Percentiles rank a stretch among this genome's conserved stretches.
Evolutionary conservation across 2,888 invertebrate genomes (phyloP).

Genomic region (Phyto melanocephala): DNA sequence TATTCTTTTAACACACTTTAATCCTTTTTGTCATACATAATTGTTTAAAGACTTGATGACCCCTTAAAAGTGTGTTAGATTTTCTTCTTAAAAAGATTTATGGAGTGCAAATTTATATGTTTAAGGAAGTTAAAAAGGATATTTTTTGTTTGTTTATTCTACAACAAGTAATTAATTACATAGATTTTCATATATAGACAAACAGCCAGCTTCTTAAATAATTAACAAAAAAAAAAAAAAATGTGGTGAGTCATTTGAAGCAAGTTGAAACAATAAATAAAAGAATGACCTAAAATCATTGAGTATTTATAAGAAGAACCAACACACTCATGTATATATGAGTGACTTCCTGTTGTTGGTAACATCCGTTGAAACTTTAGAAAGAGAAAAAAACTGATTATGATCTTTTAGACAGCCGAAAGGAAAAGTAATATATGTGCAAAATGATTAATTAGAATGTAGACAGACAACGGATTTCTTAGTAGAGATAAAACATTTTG

Average conservation of each 20-base stretch:
- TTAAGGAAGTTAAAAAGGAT: conserved; percentile 33
- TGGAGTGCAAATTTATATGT: conserved; percentile 53
- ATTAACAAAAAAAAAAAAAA: background rate
- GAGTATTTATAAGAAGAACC: background rate
- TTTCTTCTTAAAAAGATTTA: conserved; percentile 51
- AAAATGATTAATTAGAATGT: conserved; percentile 42
- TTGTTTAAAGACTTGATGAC: conserved; percentile 28
- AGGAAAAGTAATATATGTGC: conserved; percentile 9
- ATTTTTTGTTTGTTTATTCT: conserved; percentile 12
- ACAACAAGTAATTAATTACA: conserved; percentile 40
- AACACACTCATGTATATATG: background rate
- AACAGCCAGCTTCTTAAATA: conserved; percentile 12
- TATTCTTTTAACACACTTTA: conserved; percentile 39
- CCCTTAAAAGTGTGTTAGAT: background rate
- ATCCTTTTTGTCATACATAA: conserved; percentile 37
- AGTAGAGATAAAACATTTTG: background rate
- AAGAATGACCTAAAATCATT: conserved; percentile 25
- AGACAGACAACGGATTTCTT: background rate
- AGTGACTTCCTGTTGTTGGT: conserved; percentile 22
- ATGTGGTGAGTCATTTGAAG: background rate
- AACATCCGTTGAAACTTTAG: conserved; percentile 25
- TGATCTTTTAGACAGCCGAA: conserved; percentile 50
- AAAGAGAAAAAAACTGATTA: conserved; percentile 50
- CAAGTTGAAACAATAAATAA: background rate
- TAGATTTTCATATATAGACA: background rate